These are phyloP conservation scores for Acridotheres tristis DNA, from an alignment of 2,797 vertebrate genomes.

Conservation along the genomic window DNA sequence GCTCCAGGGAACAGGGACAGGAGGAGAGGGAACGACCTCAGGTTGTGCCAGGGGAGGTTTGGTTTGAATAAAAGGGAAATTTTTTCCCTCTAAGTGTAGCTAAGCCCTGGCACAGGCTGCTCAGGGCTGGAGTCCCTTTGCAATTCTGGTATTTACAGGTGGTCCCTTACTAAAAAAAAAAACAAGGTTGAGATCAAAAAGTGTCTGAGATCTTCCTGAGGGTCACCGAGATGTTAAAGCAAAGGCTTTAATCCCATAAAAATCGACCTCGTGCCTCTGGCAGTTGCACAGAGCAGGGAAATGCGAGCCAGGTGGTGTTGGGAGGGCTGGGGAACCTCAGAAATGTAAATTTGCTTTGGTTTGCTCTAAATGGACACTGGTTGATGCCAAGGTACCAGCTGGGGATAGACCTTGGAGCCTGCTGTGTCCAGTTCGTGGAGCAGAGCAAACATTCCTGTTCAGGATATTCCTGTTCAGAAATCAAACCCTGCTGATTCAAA, in stretches of 20 bases:
- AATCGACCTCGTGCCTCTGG: not conserved
- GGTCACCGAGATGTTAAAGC: not conserved
- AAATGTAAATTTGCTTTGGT: not conserved
- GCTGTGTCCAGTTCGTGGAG: not conserved
- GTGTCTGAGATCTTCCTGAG: not conserved
- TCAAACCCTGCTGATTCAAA: too few species aligned
- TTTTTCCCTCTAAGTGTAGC: not conserved
- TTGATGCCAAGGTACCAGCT: not conserved
- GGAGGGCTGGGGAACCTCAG: not conserved
- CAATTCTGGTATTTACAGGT: rapidly evolving
- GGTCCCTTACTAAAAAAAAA: not conserved
- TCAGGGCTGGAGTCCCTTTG: not conserved
- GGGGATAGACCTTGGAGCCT: not conserved
- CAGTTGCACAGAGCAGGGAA: rapidly evolving
- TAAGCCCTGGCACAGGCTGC: not conserved
- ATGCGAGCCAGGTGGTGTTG: rapidly evolving
- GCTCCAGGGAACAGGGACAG: not conserved
- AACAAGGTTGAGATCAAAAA: rapidly evolving
- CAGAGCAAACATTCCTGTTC: too few species aligned
- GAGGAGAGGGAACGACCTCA: rapidly evolving
- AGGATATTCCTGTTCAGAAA: not conserved
- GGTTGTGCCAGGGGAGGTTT: not conserved
- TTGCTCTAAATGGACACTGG: not conserved
- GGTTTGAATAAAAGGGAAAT: not conserved
- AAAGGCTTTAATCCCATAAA: not conserved